Conservation (phyloP, 2,888 invertebrate species). For the Limnephilus auricula region DNA sequence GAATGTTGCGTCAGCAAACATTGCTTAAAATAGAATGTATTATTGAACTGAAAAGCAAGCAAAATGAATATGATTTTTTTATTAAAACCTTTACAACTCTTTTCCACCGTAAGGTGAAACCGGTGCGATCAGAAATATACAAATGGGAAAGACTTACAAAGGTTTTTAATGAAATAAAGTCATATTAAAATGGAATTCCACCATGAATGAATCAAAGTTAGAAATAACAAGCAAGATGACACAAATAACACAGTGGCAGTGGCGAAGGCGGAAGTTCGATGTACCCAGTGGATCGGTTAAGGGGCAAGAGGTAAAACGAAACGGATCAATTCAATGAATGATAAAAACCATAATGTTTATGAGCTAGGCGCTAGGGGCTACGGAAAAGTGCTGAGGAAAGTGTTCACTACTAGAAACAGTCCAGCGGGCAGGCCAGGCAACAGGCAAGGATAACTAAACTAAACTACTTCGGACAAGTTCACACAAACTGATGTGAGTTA, state of each 20-base stretch:
- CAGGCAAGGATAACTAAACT: constrained; percentile 56
- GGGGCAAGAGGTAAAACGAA: not conserved
- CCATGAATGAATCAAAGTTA: too few relatives aligned
- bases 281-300: not conserved
- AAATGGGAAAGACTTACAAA: too few relatives aligned
- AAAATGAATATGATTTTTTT: not conserved
- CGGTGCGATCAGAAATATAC: too few relatives aligned
- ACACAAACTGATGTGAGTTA: constrained; percentile 69
- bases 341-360: not conserved
- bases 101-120: too few relatives aligned
- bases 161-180: too few relatives aligned
- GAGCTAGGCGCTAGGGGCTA: not conserved
- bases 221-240: not conserved
- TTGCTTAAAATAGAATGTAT: not conserved
- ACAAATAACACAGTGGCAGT: not conserved
- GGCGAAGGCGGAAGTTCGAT: not conserved
- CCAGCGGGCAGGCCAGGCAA: constrained; percentile 9
- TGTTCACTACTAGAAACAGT: constrained; percentile 33
- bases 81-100: too few relatives aligned
- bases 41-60: not conserved
- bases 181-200: too few relatives aligned
- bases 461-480: constrained; percentile 68
- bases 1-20: not conserved
- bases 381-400: not conserved
- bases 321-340: not conserved